Percentiles rank a stretch among this genome's conserved stretches.
Conservation (phyloP, 2,113 vertebrate species). For the Falcunculus frontatus region DNA sequence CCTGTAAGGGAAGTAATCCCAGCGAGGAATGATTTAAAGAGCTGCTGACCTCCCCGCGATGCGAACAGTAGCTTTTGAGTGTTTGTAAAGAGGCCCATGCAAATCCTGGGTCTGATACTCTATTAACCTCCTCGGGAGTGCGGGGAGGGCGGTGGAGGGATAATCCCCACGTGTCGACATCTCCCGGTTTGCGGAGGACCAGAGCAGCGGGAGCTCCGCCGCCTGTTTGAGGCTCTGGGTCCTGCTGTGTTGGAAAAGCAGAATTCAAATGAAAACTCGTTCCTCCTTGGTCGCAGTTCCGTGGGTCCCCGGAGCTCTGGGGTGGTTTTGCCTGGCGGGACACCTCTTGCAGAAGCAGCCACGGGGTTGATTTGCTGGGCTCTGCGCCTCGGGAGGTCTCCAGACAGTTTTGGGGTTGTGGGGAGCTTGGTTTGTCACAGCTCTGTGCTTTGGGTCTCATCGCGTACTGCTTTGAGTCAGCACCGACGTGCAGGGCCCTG, state of each 20-base stretch:
- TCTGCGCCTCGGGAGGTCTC: background rate
- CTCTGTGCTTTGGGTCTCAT: background rate
- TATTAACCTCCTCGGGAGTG: background rate
- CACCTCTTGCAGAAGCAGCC: background rate
- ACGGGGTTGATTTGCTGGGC: background rate
- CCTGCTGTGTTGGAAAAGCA: background rate
- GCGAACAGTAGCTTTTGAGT: background rate
- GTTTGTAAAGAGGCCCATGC: background rate
- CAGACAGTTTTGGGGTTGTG: accelerated
- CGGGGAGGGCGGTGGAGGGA: background rate
- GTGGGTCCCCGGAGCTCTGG: accelerated
- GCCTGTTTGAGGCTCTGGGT: background rate
- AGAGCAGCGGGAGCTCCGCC: background rate
- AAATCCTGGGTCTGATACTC: background rate
- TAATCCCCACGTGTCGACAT: background rate
- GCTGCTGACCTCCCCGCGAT: slow-evolving; percentile 18
- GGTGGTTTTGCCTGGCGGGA: accelerated
- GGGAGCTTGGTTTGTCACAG: background rate
- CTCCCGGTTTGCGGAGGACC: background rate
- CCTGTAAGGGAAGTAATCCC: slow-evolving; percentile 10
- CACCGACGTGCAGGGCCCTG: accelerated
- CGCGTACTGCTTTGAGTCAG: accelerated
- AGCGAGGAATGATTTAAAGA: slow-evolving; percentile 10
- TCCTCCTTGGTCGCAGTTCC: accelerated
- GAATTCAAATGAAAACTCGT: background rate